Percentiles rank a stretch among this genome's conserved stretches.
These are phyloP conservation scores for Phycodurus eques DNA, from an alignment of 2,113 vertebrate genomes.

Conservation along the genomic window DNA sequence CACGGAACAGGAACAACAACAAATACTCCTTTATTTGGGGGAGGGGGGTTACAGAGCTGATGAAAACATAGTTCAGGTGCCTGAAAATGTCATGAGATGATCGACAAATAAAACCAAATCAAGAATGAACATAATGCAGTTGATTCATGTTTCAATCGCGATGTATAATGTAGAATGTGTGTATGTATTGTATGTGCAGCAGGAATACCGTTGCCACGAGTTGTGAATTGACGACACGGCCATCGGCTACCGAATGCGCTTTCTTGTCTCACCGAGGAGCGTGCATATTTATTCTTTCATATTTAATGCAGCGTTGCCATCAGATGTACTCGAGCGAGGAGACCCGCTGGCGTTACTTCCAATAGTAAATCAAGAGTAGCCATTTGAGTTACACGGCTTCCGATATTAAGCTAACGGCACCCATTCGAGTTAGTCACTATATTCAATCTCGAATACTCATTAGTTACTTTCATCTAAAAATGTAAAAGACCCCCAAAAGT, in stretches of 20 bases:
- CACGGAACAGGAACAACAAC: not conserved
- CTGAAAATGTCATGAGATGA: not conserved
- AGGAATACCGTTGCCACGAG: too few relatives aligned
- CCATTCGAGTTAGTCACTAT: too few relatives aligned
- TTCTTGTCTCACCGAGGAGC: too few relatives aligned
- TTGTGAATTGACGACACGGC: too few relatives aligned
- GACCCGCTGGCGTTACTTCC: not conserved
- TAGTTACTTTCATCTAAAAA: too few relatives aligned
- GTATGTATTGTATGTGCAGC: not conserved
- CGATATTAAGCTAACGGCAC: too few relatives aligned
- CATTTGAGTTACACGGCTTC: not conserved
- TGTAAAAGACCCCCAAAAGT: too few relatives aligned
- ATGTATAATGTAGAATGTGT: not conserved
- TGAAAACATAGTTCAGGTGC: not conserved
- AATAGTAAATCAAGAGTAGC: not conserved
- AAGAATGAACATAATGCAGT: not conserved
- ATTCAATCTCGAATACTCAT: not conserved
- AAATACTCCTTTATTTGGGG: not conserved
- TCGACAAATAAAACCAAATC: not conserved
- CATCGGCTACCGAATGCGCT: too few relatives aligned
- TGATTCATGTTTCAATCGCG: not conserved
- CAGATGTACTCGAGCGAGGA: too few relatives aligned
- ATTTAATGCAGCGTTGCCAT: too few relatives aligned
- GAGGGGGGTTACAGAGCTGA: not conserved
- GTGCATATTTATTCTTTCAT: too few relatives aligned